A percentile compares a stretch with the other conserved stretches of the same genome.
These are phyloP conservation scores for Capricornis sumatraensis DNA, from an alignment of 2,113 vertebrate genomes.

Conservation along the genomic window DNA sequence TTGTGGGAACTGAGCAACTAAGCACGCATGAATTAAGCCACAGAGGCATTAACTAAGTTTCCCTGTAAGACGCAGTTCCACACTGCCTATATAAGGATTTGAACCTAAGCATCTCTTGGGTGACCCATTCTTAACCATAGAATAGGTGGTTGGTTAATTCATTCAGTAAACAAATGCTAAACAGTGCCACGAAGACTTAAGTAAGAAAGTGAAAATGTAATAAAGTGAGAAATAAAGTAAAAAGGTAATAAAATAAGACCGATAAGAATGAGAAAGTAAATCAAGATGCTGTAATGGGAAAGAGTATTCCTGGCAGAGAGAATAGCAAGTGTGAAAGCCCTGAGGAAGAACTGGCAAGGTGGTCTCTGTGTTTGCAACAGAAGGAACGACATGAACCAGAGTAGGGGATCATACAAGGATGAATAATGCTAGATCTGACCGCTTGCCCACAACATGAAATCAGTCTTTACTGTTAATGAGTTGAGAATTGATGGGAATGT, in stretches of 20 bases:
- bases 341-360: neutral
- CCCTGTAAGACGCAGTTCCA: neutral
- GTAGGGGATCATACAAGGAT: neutral
- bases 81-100: neutral
- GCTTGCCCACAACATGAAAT: neutral
- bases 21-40: neutral
- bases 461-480: neutral
- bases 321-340: neutral
- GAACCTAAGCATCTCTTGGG: neutral
- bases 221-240: neutral
- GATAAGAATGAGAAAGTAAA: neutral
- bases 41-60: neutral
- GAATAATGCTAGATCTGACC: neutral
- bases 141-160: neutral
- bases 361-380: neutral
- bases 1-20: neutral
- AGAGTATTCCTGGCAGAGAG: neutral
- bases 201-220: neutral
- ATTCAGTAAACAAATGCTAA: neutral
- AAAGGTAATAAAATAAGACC: neutral
- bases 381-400: neutral
- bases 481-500: neutral
- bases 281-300: neutral
- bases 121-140: neutral
- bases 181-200: neutral